phyloP scores from a whole-genome alignment of 2,113 vertebrate genomes.

The Eonycteris spelaea region DNA sequence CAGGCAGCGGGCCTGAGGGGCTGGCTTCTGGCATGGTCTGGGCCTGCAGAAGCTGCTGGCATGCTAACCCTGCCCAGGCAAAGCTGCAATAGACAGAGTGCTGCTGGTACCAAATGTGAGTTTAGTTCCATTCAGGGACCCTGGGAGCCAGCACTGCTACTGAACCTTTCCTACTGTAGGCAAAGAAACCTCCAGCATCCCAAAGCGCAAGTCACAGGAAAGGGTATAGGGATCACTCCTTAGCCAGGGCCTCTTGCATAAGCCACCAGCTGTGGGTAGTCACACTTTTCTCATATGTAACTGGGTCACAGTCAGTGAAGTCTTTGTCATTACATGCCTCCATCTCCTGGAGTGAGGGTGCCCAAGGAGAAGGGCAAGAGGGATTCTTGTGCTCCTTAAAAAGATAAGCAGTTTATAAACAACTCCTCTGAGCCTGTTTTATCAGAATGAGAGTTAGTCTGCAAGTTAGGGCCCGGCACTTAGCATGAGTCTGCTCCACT shows the following conservation, averaged over 20 bases:
- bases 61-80: conserved; percentile 63
- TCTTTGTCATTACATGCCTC: background rate
- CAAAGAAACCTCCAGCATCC: background rate
- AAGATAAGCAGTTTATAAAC: conserved; percentile 23
- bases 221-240: background rate
- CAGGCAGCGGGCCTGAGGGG: background rate
- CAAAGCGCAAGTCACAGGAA: conserved; percentile 11
- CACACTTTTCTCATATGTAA: background rate
- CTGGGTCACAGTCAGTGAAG: background rate
- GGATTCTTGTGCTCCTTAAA: conserved; percentile 64
- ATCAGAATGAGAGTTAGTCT: conserved; percentile 8
- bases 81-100: conserved; percentile 39
- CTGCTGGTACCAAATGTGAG: background rate
- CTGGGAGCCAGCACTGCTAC: background rate
- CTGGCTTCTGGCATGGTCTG: conserved; percentile 9
- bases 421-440: conserved; percentile 12
- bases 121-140: background rate
- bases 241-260: background rate
- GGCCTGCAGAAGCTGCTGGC: conserved; percentile 63
- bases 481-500: background rate
- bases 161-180: background rate
- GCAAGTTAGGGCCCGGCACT: conserved; percentile 41
- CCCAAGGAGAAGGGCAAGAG: background rate
- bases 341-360: background rate
- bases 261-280: background rate